Evolutionary conservation across 1,140 invertebrate genomes (phyloP).

Genomic region (Spodoptera litura): DNA sequence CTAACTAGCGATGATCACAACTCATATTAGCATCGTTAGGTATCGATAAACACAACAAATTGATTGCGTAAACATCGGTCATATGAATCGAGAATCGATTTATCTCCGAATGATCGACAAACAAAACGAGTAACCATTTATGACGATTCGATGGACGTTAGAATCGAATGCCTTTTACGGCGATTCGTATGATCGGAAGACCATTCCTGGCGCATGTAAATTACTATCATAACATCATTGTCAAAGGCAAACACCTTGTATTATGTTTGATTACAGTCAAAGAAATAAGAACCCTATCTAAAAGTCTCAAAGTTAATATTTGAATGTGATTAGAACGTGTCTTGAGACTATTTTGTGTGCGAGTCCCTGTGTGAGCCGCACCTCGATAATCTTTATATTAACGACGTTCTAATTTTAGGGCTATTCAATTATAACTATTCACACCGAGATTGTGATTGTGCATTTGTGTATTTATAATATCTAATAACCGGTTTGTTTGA

Average conservation of each 20-base stretch:
- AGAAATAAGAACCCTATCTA: conserved; percentile 49
- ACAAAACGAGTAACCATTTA: conserved; percentile 57
- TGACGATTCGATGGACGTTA: conserved; percentile 55
- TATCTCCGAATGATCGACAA: conserved; percentile 51
- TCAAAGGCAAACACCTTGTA: conserved; percentile 56
- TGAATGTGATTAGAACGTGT: not conserved
- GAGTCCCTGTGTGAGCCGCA: conserved; percentile 48
- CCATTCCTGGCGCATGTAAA: conserved; percentile 66
- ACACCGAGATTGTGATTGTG: conserved; percentile 62
- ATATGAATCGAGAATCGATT: conserved; percentile 38
- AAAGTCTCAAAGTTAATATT: conserved; percentile 1
- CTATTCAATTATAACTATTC: conserved; percentile 73
- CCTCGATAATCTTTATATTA: conserved; percentile 71
- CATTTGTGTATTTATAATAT: conserved; percentile 56
- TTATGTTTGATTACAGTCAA: conserved; percentile 15
- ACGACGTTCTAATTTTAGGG: conserved; percentile 69
- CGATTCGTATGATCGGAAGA: conserved; percentile 52
- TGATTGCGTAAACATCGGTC: conserved; percentile 45
- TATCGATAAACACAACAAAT: conserved; percentile 41
- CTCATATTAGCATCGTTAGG: conserved; percentile 48
- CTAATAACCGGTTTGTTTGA: conserved; percentile 49
- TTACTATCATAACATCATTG: conserved; percentile 68
- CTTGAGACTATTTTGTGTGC: conserved; percentile 26
- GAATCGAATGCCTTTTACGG: conserved; percentile 60
- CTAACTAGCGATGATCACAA: conserved; percentile 41